Evolutionary conservation across 2,797 vertebrate genomes (phyloP).

Genomic region (Tokudaia muenninki): DNA sequence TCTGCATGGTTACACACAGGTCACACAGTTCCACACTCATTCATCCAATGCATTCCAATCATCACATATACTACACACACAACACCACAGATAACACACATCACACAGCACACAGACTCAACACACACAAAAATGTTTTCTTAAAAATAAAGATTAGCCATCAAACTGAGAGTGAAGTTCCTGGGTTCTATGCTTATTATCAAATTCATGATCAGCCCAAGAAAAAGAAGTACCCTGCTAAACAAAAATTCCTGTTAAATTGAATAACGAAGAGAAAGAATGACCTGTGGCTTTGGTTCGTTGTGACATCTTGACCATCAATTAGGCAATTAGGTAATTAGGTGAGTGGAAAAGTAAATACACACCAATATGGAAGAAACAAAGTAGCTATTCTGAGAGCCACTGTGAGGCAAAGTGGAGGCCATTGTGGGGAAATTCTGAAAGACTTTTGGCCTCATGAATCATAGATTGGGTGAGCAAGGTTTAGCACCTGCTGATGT

Average conservation of each 20-base stretch:
- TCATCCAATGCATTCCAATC: background rate
- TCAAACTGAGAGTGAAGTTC: background rate
- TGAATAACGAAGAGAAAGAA: background rate
- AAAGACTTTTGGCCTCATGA: conserved; percentile 84
- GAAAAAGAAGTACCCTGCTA: accelerated
- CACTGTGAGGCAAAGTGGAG: background rate
- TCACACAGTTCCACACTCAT: background rate
- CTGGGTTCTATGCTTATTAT: background rate
- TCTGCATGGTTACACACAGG: background rate
- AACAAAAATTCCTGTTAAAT: background rate
- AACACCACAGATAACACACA: too few species aligned
- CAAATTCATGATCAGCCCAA: accelerated
- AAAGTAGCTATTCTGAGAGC: accelerated
- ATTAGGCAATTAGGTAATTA: conserved; percentile 35
- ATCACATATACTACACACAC: background rate
- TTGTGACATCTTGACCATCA: conserved; percentile 65
- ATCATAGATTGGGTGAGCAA: conserved; percentile 76
- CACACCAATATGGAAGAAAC: background rate
- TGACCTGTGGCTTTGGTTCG: background rate
- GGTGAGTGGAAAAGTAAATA: conserved; percentile 6
- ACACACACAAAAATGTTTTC: background rate
- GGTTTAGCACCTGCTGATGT: conserved; percentile 24
- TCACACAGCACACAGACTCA: background rate
- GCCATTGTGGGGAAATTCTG: conserved; percentile 65
- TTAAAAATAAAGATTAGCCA: background rate